Percentiles rank a stretch among this genome's conserved stretches.
Conservation (phyloP, 1,140 invertebrate species). For the Rhyzopertha dominica region DNA sequence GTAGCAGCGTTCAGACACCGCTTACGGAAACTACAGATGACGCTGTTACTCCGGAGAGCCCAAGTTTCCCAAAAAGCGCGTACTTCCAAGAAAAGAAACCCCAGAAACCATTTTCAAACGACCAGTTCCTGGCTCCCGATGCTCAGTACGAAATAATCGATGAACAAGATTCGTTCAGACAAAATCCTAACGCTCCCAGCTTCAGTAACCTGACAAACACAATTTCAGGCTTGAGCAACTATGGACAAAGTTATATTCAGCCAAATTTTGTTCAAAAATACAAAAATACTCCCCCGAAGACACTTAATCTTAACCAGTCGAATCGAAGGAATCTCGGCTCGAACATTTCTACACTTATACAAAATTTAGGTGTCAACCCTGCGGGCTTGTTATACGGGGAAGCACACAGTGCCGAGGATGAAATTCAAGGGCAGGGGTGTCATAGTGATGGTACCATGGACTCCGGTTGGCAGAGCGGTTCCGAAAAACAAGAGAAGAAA, state of each 20-base stretch:
- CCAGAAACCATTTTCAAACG: constrained; percentile 19
- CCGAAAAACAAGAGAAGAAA: constrained; percentile 35
- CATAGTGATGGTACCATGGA: constrained; percentile 45
- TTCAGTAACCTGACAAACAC: constrained; percentile 39
- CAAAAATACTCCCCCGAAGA: constrained; percentile 36
- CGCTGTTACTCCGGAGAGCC: constrained; percentile 29
- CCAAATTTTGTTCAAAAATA: constrained; percentile 23
- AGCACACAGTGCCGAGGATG: constrained; percentile 36
- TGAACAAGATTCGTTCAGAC: constrained; percentile 33
- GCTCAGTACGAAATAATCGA: constrained; percentile 60
- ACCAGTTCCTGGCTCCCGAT: constrained; percentile 54
- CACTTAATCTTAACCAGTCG: constrained; percentile 30
- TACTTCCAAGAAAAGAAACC: constrained; percentile 31
- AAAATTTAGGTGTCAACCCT: constrained; percentile 43
- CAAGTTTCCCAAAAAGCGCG: constrained; percentile 17
- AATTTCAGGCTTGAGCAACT: constrained; percentile 40
- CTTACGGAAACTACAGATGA: constrained; percentile 45
- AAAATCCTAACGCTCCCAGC: constrained; percentile 14
- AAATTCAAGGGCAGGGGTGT: constrained; percentile 32
- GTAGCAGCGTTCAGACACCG: constrained; percentile 43
- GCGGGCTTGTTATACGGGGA: constrained; percentile 41
- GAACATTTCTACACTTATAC: constrained; percentile 43
- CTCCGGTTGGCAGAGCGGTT: constrained; percentile 46
- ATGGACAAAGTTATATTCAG: constrained; percentile 33
- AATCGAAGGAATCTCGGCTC: constrained; percentile 35